phyloP scores from a whole-genome alignment of 2,888 invertebrate species.

The Galerucella pusilla region DNA sequence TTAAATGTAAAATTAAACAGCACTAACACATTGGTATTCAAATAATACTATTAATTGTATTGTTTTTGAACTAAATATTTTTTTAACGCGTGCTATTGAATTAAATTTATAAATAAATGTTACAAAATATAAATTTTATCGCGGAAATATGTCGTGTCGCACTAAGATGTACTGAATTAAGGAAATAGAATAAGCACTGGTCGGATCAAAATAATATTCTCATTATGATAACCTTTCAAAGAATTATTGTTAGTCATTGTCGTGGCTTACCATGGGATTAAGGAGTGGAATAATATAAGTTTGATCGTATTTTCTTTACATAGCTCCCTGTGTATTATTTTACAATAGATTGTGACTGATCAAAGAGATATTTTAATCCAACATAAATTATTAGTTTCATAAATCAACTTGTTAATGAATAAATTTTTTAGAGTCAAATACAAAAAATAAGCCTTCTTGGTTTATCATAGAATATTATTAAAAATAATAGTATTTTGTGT shows the following conservation, averaged over 20 bases:
- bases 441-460: too few relatives aligned
- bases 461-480: too few relatives aligned
- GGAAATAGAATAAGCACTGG: conserved; percentile 17
- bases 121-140: neutral
- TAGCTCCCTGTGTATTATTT: too few relatives aligned
- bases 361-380: too few relatives aligned
- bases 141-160: neutral
- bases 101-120: neutral
- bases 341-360: too few relatives aligned
- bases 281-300: too few relatives aligned
- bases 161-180: conserved; percentile 2
- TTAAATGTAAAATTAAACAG: neutral
- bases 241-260: conserved; percentile 9
- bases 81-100: neutral
- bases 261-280: neutral
- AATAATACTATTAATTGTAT: neutral
- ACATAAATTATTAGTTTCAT: too few relatives aligned
- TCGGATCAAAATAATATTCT: conserved; percentile 15
- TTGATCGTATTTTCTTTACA: too few relatives aligned
- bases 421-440: too few relatives aligned
- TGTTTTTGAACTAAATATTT: neutral
- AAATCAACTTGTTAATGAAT: too few relatives aligned
- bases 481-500: neutral
- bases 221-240: conserved; percentile 23
- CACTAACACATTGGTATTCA: neutral